Evolutionary conservation across 2,113 vertebrate species (phyloP), one percentile per base, ranked within the genome.

Genomic region (Bagarius yarrelli): DNA sequence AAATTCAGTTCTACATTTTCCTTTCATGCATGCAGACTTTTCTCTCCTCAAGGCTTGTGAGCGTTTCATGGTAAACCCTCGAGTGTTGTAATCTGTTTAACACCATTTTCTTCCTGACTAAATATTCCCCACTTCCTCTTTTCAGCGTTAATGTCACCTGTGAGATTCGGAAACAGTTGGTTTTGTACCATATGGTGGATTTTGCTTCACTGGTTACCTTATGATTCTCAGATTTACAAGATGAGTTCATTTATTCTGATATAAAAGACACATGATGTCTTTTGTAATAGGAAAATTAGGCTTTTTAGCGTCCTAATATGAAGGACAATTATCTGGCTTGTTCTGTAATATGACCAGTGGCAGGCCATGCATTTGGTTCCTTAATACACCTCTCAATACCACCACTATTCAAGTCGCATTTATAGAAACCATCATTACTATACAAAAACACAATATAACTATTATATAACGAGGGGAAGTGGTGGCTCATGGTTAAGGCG

Each of bases 11-110:
- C 18, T 52, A 18, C 27, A 71, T 40, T 18, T 27, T 71, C 23
- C 14, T 70, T 50, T 50, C 8, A 27, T 27, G 40, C n/a, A 50
- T 18, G 40, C n/a, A 71, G n/a, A 8, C 15, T 1, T 16, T 25
- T 50, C 67, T 50, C 23, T 47, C 47, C 40, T 50, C 47, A 15
- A 50, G 44, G 67, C n/a, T 53, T 30, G 27, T 5, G 44, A 52
- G 15, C 19, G 69, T 71, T 70, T 71, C 18, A 16, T 30, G 15
- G 44, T 71, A 71, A 30, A 52, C n/a, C 44, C 44, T 71, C 69
- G 47, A 71, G 69, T 25, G 25, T 30, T 71, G 27, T 52, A 53
- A 71, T 71, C 69, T 52, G 69, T 52, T 71, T 52, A 71, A 18
- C 1, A 4, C 15, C 44, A 27, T 27, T 71, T 52, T 27, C 44